phyloP scores from a whole-genome alignment of 1,140 invertebrate genomes.

The Rhyacophila brunnea region DNA sequence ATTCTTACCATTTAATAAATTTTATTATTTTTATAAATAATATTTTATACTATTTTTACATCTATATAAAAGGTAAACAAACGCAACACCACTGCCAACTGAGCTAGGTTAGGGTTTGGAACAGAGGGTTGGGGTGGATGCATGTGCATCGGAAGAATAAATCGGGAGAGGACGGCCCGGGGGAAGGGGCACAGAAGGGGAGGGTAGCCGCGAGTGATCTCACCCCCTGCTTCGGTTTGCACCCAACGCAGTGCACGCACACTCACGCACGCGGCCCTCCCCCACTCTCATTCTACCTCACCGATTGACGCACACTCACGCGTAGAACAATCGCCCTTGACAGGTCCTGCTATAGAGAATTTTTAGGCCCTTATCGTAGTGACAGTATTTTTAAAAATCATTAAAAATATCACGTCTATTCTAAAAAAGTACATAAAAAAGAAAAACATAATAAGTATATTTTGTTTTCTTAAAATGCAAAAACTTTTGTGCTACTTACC shows the following conservation, averaged over 20 bases:
- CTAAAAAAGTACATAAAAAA: too few relatives aligned
- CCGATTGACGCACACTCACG: not conserved
- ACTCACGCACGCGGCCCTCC: conserved; percentile 11
- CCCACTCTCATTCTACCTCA: conserved; percentile 10
- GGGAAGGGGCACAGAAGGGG: conserved; percentile 9
- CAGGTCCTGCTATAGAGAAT: not conserved
- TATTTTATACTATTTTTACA: too few relatives aligned
- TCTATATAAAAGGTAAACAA: not conserved
- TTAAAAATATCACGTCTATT: too few relatives aligned
- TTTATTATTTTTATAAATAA: too few relatives aligned
- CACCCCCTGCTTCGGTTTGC: conserved; percentile 11
- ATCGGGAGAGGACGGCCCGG: conserved; percentile 13
- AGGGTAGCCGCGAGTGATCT: not conserved
- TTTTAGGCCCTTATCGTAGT: too few relatives aligned
- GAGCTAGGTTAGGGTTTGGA: conserved; percentile 33
- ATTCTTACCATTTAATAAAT: too few relatives aligned
- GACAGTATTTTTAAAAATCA: too few relatives aligned
- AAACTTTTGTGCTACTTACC: too few relatives aligned
- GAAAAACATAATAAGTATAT: too few relatives aligned
- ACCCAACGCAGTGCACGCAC: conserved; percentile 1
- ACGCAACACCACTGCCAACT: conserved; percentile 21
- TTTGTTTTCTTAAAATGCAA: too few relatives aligned
- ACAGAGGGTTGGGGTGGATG: conserved; percentile 31
- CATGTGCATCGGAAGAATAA: conserved; percentile 28
- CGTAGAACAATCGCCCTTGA: conserved; percentile 6